phyloP scores from a whole-genome alignment of 37 sponge, comb jelly and placozoan genomes.

The Cliona cf. orientalis region DNA sequence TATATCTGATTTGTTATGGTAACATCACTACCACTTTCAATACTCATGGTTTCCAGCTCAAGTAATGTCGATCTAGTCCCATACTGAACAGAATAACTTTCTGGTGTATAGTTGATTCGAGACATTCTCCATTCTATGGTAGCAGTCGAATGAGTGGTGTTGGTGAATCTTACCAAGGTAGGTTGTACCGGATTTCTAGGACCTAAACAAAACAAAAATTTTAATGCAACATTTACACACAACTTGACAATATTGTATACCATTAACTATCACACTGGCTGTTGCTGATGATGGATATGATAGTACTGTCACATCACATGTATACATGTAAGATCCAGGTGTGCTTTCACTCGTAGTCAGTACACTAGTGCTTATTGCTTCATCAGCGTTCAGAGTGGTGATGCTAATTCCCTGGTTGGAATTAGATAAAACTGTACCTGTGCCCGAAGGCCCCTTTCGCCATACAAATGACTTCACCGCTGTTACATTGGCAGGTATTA shows the following conservation, averaged over 20 bases:
- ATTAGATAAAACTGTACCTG: background rate
- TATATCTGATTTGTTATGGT: constrained; percentile 4
- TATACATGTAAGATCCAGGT: constrained; percentile 6
- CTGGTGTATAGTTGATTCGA: constrained; percentile 6
- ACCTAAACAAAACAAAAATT: background rate
- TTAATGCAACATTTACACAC: background rate
- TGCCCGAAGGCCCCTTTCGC: background rate
- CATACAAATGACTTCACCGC: background rate
- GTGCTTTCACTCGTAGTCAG: background rate
- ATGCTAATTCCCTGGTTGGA: background rate
- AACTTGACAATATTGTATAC: background rate
- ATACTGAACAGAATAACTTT: constrained; percentile 20
- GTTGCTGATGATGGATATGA: background rate
- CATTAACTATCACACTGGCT: background rate
- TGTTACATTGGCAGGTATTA: constrained; percentile 2
- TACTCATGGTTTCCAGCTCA: background rate
- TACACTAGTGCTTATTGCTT: constrained; percentile 23
- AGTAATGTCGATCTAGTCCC: constrained; percentile 3
- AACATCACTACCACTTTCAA: constrained; percentile 10
- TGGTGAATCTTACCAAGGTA: no score
- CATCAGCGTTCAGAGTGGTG: background rate
- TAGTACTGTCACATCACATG: background rate
- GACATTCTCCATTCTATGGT: constrained; percentile 31
- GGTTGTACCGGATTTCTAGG: background rate
- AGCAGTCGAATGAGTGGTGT: no score